Base-by-base conservation (phyloP, 2,797 vertebrate genomes). In the Eremophila alpestris region DNA sequence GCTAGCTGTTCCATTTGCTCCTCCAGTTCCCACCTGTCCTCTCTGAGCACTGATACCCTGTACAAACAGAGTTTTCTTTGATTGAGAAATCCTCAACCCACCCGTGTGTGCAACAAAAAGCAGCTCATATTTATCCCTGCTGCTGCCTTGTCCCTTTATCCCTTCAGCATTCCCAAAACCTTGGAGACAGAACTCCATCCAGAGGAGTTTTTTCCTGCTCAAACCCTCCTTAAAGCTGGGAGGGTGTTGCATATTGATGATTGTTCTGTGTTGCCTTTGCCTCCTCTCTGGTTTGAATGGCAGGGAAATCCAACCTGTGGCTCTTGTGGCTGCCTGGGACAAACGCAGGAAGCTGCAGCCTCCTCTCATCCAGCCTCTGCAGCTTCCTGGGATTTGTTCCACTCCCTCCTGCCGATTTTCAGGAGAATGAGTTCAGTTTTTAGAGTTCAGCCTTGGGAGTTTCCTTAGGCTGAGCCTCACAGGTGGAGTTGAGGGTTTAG, bases 341-440 rank as follows among this genome's bases (percentile, higher is more conserved):
- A 87, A 93, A 90, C 0, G 17, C 77, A 80, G 95, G 93, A 74
- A 91, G 91, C 60, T 46, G 24, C 80, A 62, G 26, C 62, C 95
- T 94, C 62, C 95, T 94, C 77, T 86, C 73, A 16, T 5, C 2
- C 3, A n/a, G 75, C 38, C 3, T 3, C 81, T 69, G 9, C 13
- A 41, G n/a, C 7, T 83, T 40, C 94, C 93, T 18, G 15, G 48
- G 76, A 6, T 83, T 48, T 77, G 46, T 65, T 73, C 29, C 90
- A 4, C 40, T 91, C 92, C 90, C 73, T 85, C 59, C 5, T 45
- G 87, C 65, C 64, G 56, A 1, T 60, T 89, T 91, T 83, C 1
- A 2, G 36, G 62, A 76, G 79, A 4, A 58, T 10, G 30, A 34
- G 40, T 32, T 75, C 52, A 30, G 2, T 49, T 92, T 91, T 76